Conservation (phyloP, 1,140 invertebrate genomes). For the silkworm (Bombyx mori) region DNA sequence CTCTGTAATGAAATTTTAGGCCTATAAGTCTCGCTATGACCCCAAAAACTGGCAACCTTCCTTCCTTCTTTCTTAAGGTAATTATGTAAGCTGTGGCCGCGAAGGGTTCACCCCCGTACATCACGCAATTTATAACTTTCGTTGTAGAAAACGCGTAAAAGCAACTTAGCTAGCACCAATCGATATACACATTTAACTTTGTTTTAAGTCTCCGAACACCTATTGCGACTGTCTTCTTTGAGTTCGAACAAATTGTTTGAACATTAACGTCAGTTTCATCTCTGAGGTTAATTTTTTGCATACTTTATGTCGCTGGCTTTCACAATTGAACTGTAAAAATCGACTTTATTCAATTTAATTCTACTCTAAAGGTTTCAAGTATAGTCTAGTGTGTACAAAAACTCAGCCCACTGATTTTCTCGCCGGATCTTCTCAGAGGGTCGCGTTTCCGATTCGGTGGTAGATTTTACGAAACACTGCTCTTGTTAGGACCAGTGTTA, state of each 20-base stretch:
- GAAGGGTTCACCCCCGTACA: constrained; percentile 31
- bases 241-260: constrained; percentile 16
- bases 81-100: constrained; percentile 39
- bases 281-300: constrained; percentile 15
- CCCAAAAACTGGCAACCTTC: constrained; percentile 46
- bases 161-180: constrained; percentile 3
- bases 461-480: too few species aligned
- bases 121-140: constrained; percentile 41
- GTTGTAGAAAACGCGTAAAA: constrained; percentile 11
- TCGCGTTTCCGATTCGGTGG: too few species aligned
- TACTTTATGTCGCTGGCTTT: constrained; percentile 11
- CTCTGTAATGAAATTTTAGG: constrained; percentile 31
- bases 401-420: too few species aligned
- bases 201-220: constrained; percentile 1
- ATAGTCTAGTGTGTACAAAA: constrained; percentile 1
- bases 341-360: constrained; percentile 1
- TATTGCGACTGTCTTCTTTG: constrained; percentile 6
- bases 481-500: too few species aligned
- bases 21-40: constrained; percentile 34
- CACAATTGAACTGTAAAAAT: background rate
- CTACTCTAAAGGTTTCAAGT: constrained; percentile 24
- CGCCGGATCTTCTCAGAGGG: too few species aligned
- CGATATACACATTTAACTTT: constrained; percentile 22
- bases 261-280: constrained; percentile 23
- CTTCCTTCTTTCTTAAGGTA: constrained; percentile 27